Conservation (phyloP, 2,797 vertebrate species). For the Atherinosoma microstoma region DNA sequence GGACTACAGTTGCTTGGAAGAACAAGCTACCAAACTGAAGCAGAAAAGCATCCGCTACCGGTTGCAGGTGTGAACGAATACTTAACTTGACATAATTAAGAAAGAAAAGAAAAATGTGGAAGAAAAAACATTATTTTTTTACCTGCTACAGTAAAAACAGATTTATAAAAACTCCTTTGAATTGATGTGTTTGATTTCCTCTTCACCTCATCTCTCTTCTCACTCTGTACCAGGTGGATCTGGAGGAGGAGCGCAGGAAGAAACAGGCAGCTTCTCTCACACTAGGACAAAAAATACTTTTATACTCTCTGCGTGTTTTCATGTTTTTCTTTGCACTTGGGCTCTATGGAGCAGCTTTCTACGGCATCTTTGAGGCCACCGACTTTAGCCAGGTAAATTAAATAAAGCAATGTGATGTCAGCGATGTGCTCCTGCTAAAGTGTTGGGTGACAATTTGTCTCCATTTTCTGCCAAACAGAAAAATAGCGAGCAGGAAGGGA, state of each 20-base stretch:
- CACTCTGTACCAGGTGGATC: constrained; percentile 83
- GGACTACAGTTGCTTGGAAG: constrained; percentile 87
- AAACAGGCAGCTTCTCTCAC: constrained; percentile 77
- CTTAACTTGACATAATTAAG: constrained; percentile 13
- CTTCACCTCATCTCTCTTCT: neutral
- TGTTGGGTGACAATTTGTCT: constrained; percentile 7
- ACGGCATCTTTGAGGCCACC: constrained; percentile 78
- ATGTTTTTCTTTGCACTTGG: constrained; percentile 75
- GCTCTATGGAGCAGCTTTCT: constrained; percentile 82
- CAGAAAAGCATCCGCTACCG: constrained; percentile 86
- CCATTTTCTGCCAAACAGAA: constrained; percentile 48
- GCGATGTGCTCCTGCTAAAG: neutral
- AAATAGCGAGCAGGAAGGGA: neutral
- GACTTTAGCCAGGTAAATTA: constrained; percentile 79
- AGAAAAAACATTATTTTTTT: neutral
- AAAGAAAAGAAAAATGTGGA: neutral
- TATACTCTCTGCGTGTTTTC: constrained; percentile 76
- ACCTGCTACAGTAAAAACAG: neutral
- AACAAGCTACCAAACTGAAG: constrained; percentile 81
- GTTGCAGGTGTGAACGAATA: constrained; percentile 83
- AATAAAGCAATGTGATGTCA: neutral
- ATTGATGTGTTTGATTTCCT: neutral
- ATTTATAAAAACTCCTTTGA: neutral
- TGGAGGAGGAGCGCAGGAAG: constrained; percentile 85
- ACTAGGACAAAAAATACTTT: constrained; percentile 62